These are phyloP conservation scores for Drosophila subobscura DNA, from an alignment of 1,140 invertebrate species.

Conservation along the genomic window DNA sequence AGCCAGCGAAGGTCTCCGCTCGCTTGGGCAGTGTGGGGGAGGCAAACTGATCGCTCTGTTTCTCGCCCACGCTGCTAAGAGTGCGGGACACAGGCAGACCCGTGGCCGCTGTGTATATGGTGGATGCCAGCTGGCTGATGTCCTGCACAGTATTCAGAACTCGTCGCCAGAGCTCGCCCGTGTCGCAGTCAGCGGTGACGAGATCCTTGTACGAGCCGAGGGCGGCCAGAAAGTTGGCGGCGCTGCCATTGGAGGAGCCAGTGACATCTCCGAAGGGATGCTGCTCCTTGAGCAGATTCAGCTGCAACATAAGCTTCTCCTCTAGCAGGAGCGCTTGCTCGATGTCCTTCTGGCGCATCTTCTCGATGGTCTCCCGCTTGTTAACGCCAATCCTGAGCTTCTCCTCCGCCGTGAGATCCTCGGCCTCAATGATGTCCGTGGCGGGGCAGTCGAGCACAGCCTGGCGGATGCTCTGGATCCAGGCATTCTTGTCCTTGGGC, in stretches of 20 bases:
- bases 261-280: conserved; percentile 49
- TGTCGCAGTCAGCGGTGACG: conserved; percentile 86
- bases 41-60: conserved; percentile 92
- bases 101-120: conserved; percentile 88
- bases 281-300: conserved; percentile 88
- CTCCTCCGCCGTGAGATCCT: conserved; percentile 88
- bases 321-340: conserved; percentile 93
- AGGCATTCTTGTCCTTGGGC: conserved; percentile 93
- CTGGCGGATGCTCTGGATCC: conserved; percentile 93
- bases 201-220: conserved; percentile 85
- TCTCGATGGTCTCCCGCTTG: conserved; percentile 88
- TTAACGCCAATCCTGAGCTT: conserved; percentile 89
- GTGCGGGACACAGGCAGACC: conserved; percentile 90
- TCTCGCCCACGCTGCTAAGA: conserved; percentile 95
- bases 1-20: conserved; percentile 97
- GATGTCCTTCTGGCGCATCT: conserved; percentile 92
- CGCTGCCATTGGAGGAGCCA: conserved; percentile 49
- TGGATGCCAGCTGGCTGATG: conserved; percentile 88
- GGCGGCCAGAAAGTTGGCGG: conserved; percentile 77
- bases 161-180: conserved; percentile 88
- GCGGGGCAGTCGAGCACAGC: conserved; percentile 89
- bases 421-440: conserved; percentile 86
- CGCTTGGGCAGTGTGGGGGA: conserved; percentile 93
- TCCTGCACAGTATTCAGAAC: conserved; percentile 88
- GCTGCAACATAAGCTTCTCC: conserved; percentile 93